A percentile compares a stretch with the other conserved stretches of the same genome.
phyloP scores from a whole-genome alignment of 23 tunicate genomes.

The Trididemnum nubilum region DNA sequence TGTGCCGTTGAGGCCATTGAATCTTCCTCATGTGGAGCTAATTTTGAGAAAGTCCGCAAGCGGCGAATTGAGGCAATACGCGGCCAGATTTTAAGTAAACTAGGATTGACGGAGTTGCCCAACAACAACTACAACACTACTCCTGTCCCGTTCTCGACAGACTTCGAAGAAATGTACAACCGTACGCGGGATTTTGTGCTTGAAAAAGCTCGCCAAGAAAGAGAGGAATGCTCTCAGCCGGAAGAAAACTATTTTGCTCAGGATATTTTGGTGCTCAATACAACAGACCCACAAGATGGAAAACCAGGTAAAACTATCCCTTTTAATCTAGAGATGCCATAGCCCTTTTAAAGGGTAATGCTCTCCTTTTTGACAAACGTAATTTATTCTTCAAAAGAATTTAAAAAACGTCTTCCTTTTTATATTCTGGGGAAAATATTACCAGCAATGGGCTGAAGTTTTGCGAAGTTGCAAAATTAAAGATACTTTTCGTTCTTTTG shows the following conservation, averaged over 20 bases:
- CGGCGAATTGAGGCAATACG: constrained; percentile 83
- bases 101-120: constrained; percentile 77
- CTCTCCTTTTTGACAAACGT: too few species aligned
- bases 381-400: too few species aligned
- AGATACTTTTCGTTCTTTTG: too few species aligned
- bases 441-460: too few species aligned
- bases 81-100: constrained; percentile 86
- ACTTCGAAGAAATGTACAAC: constrained; percentile 79
- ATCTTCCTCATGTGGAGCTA: constrained; percentile 68
- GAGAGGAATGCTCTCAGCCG: constrained; percentile 54
- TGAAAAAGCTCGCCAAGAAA: constrained; percentile 74
- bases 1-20: too few species aligned
- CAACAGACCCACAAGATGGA: background rate
- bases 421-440: too few species aligned
- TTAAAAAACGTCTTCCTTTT: too few species aligned
- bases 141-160: constrained; percentile 37
- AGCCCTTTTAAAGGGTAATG: background rate
- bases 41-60: constrained; percentile 75
- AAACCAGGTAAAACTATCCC: background rate
- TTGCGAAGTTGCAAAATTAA: too few species aligned
- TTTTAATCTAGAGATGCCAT: background rate
- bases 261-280: constrained; percentile 64
- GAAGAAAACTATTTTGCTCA: constrained; percentile 81
- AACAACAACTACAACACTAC: constrained; percentile 21
- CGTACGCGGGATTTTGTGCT: constrained; percentile 86